Conservation (phyloP, 1,140 invertebrate species). For the Nasonia giraulti region DNA sequence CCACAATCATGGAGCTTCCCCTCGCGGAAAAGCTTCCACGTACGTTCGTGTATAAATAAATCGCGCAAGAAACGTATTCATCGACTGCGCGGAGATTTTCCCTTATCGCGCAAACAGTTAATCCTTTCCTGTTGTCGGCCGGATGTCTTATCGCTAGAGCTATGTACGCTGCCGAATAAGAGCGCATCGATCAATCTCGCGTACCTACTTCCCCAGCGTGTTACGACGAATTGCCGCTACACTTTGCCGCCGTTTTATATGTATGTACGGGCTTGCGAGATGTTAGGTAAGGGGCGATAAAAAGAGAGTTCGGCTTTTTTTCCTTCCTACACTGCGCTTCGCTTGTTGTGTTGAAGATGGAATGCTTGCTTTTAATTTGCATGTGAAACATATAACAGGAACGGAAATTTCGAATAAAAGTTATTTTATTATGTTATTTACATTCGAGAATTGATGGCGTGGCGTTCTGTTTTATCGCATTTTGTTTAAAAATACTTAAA, state of each 20-base stretch:
- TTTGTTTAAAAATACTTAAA: no score
- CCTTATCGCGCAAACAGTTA: conserved; percentile 10
- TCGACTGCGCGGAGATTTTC: neutral
- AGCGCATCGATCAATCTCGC: conserved; percentile 16
- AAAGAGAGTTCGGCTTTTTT: no score
- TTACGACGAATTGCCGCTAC: neutral
- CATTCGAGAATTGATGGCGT: no score
- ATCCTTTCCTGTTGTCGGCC: conserved; percentile 5
- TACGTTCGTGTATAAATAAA: neutral
- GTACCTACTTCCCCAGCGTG: neutral
- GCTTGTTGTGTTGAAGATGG: neutral
- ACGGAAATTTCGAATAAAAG: neutral
- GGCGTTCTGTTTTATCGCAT: no score
- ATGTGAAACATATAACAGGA: neutral
- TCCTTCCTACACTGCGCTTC: no score
- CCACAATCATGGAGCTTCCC: no score
- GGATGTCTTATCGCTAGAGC: neutral
- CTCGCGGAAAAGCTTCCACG: no score
- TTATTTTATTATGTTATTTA: neutral
- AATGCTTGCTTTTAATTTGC: neutral
- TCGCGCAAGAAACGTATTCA: neutral
- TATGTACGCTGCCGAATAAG: neutral
- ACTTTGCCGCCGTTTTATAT: neutral
- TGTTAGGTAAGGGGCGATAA: no score
- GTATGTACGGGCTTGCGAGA: neutral